A percentile compares a stretch with the other conserved stretches of the same genome.
Conservation (phyloP, 2,797 vertebrate species). For the Gorsachius magnificus region DNA sequence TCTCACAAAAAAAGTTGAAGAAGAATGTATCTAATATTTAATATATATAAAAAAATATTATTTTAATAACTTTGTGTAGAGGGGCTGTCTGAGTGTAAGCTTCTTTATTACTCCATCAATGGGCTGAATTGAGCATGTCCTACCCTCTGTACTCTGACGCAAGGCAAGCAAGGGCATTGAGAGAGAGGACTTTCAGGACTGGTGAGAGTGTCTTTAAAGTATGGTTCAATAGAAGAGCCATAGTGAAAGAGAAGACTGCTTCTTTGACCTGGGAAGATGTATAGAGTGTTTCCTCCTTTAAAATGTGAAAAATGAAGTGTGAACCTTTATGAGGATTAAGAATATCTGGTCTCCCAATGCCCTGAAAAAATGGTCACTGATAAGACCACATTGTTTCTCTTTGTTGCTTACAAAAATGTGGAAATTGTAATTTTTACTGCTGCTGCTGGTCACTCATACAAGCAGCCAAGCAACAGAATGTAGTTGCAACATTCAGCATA, state of each 20-base stretch:
- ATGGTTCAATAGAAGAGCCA: background rate
- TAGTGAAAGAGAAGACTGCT: background rate
- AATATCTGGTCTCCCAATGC: background rate
- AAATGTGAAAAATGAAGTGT: background rate
- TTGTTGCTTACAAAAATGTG: background rate
- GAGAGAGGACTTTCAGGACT: background rate
- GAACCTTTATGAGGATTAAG: background rate
- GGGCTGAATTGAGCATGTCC: background rate
- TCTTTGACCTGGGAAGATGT: background rate
- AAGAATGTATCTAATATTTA: background rate
- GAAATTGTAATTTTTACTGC: background rate
- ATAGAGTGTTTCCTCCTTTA: background rate
- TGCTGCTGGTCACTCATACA: background rate
- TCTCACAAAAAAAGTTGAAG: background rate
- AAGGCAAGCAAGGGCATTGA: background rate
- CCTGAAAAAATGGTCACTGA: background rate
- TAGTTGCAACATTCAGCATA: background rate
- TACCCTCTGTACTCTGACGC: background rate
- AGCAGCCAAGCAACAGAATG: background rate
- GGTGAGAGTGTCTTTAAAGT: background rate
- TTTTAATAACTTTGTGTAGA: background rate
- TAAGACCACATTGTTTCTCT: background rate
- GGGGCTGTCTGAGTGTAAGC: background rate
- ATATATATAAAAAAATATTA: background rate
- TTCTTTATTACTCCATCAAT: background rate